Percentiles rank a stretch among this genome's conserved stretches.
Evolutionary conservation across 2,888 invertebrate genomes (phyloP).

Genomic region (Ormyrus pomaceus): DNA sequence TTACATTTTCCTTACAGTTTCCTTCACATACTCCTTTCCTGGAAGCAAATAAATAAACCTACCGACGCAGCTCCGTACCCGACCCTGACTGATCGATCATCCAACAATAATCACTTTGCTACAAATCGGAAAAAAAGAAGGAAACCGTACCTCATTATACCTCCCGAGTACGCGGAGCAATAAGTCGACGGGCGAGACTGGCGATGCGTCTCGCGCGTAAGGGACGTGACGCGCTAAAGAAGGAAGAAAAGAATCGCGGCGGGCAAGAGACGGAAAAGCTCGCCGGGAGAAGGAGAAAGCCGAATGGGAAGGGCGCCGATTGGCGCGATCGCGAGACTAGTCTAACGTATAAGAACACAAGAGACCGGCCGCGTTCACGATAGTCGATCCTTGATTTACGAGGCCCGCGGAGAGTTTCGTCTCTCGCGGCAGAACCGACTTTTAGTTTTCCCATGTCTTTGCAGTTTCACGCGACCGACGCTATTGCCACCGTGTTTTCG

Average conservation of each 20-base stretch:
- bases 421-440: too few species aligned
- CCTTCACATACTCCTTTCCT: too few species aligned
- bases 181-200: too few species aligned
- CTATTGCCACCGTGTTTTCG: constrained; percentile 18
- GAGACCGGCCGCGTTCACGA: constrained; percentile 7
- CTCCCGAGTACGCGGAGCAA: too few species aligned
- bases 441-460: not conserved
- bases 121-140: too few species aligned
- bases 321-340: constrained; percentile 1
- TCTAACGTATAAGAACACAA: constrained; percentile 43
- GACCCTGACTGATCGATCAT: too few species aligned
- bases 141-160: too few species aligned
- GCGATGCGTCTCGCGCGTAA: not conserved
- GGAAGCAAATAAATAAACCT: too few species aligned
- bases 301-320: constrained; percentile 27
- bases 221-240: not conserved
- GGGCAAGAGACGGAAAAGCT: not conserved
- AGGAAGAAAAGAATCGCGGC: not conserved
- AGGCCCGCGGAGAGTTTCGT: not conserved
- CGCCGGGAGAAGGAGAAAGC: constrained; percentile 37
- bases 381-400: constrained; percentile 38
- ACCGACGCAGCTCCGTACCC: too few species aligned
- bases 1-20: too few species aligned
- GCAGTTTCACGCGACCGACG: constrained; percentile 23
- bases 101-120: too few species aligned